Percentiles rank a stretch among this genome's conserved stretches.
Conservation (phyloP, 1,140 invertebrate genomes). For the Chironomus tepperi region DNA sequence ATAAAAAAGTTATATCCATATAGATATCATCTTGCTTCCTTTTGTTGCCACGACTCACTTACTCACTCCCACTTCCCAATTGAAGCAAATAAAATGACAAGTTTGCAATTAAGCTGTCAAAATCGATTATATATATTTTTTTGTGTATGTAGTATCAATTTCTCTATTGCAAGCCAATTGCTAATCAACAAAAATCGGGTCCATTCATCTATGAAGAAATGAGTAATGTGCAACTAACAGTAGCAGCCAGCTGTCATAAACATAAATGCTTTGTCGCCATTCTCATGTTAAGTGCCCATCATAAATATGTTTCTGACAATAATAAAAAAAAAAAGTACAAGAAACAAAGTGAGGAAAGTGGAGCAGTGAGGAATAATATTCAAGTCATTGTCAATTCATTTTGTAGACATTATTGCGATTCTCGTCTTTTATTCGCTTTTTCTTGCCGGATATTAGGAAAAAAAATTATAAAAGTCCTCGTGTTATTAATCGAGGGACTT, state of each 20-base stretch:
- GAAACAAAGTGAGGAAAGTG: too few relatives aligned
- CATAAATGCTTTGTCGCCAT: constrained; percentile 6
- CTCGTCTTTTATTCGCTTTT: not conserved
- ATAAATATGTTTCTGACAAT: not conserved
- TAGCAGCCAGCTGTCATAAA: not conserved
- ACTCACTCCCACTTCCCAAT: not conserved
- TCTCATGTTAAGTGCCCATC: not conserved
- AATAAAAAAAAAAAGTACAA: too few relatives aligned
- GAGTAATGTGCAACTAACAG: constrained; percentile 4
- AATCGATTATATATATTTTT: not conserved
- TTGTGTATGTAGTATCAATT: not conserved
- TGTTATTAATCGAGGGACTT: too few relatives aligned
- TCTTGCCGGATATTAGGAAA: not conserved
- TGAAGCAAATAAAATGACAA: not conserved
- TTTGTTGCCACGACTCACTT: not conserved
- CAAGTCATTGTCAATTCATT: constrained; percentile 13
- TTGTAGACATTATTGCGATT: not conserved
- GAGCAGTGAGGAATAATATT: not conserved
- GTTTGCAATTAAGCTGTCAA: constrained; percentile 1
- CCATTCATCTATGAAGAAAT: constrained; percentile 7
- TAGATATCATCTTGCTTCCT: not conserved
- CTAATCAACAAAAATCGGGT: not conserved
- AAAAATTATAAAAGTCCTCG: too few relatives aligned
- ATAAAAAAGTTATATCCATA: constrained; percentile 5
- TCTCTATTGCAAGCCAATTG: not conserved